phyloP scores from a whole-genome alignment of 2,113 vertebrate species.

The Etia nguti region DNA sequence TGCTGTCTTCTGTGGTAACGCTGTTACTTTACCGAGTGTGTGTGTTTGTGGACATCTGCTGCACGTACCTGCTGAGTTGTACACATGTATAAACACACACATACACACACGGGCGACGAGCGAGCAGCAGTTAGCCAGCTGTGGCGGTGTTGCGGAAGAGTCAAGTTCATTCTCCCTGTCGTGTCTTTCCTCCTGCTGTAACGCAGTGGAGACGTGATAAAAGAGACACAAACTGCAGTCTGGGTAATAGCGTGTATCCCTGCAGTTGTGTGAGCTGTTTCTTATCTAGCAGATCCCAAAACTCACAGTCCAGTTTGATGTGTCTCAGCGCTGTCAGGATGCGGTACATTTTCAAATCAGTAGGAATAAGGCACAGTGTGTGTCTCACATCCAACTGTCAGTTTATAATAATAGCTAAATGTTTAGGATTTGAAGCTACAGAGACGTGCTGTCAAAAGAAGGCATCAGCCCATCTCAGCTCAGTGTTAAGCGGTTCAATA shows the following conservation, averaged over 20 bases:
- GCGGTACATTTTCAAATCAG: not conserved
- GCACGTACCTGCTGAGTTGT: conserved; percentile 50
- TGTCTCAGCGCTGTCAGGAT: not conserved
- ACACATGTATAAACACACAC: conserved; percentile 19
- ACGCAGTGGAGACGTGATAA: conserved; percentile 8
- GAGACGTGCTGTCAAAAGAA: not conserved
- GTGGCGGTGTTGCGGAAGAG: conserved; percentile 25
- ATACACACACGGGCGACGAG: not conserved
- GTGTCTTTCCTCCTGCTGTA: conserved; percentile 18
- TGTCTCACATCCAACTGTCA: not conserved
- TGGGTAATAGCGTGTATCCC: not conserved
- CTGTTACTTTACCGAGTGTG: not conserved
- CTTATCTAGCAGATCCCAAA: not conserved
- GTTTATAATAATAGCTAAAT: not conserved
- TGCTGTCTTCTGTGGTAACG: conserved; percentile 11
- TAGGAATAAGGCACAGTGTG: not conserved
- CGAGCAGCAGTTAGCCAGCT: conserved; percentile 45
- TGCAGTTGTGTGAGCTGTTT: not conserved
- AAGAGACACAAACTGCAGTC: not conserved
- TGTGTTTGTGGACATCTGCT: conserved; percentile 45
- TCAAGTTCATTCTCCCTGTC: conserved; percentile 32
- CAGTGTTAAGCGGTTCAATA: not conserved
- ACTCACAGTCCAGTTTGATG: not conserved
- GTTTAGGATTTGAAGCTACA: not conserved
- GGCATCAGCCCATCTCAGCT: not conserved